A percentile compares a stretch with the other conserved stretches of the same genome.
These are phyloP conservation scores for Discoglossus pictus DNA, from an alignment of 2,797 vertebrate species.

Conservation along the genomic window DNA sequence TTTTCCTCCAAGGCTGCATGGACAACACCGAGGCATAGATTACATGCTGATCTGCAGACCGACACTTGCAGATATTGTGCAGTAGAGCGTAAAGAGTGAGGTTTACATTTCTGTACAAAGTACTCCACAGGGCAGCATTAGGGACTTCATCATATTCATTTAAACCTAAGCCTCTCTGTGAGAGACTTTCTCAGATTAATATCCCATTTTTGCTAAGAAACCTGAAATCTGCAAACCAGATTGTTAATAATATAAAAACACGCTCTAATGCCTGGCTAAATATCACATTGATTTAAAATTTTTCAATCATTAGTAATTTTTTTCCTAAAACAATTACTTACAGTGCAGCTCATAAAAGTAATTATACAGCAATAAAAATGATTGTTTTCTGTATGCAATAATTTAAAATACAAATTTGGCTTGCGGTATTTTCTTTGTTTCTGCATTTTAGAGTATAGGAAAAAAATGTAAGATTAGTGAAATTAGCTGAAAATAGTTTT, in stretches of 20 bases:
- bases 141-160: conserved; percentile 10
- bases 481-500: too few species aligned
- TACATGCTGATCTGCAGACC: conserved; percentile 5
- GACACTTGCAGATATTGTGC: conserved; percentile 32
- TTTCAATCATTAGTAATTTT: too few species aligned
- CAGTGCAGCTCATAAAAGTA: too few species aligned
- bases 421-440: too few species aligned
- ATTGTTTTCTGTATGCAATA: too few species aligned
- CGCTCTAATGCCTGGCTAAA: too few species aligned
- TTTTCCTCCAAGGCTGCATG: conserved; percentile 1
- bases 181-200: conserved; percentile 6
- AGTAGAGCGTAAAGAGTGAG: neutral
- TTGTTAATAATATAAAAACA: conserved; percentile 8
- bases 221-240: conserved; percentile 13
- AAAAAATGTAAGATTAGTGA: too few species aligned
- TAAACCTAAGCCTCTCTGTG: neutral
- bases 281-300: too few species aligned
- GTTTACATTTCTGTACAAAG: conserved; percentile 3
- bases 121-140: conserved; percentile 24
- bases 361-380: too few species aligned
- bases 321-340: too few species aligned
- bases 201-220: neutral
- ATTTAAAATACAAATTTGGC: too few species aligned
- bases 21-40: conserved; percentile 4
- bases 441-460: too few species aligned